These are phyloP conservation scores for Gambusia affinis DNA, from an alignment of 2,113 vertebrate genomes.

Conservation along the genomic window DNA sequence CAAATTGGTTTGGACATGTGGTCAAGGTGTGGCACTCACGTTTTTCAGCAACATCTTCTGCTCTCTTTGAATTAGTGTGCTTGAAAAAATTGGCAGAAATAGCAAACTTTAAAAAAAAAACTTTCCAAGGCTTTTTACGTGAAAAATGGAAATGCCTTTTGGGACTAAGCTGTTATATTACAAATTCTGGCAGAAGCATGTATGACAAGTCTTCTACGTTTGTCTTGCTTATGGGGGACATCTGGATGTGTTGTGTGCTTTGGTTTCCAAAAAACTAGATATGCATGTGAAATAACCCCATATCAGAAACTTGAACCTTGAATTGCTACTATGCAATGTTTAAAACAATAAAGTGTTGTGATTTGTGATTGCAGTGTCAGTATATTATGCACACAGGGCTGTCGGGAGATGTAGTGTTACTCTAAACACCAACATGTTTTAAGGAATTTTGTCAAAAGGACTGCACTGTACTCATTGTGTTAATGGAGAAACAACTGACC, in stretches of 20 bases:
- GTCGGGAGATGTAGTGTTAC: neutral
- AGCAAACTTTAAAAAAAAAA: neutral
- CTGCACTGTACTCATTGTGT: no score
- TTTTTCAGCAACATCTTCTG: neutral
- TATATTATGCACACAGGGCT: neutral
- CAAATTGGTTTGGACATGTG: neutral
- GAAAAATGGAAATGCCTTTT: neutral
- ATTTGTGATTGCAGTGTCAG: neutral
- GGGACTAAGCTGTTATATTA: no score
- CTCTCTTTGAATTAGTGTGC: neutral
- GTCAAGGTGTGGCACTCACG: neutral
- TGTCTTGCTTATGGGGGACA: neutral
- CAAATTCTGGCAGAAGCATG: neutral
- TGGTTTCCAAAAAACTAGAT: neutral
- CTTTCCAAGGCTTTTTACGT: neutral
- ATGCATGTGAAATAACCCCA: neutral
- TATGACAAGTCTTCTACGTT: neutral
- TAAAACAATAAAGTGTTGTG: neutral
- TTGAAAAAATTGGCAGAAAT: neutral
- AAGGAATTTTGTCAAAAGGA: no score
- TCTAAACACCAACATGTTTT: no score
- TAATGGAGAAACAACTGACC: no score
- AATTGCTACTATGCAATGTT: neutral
- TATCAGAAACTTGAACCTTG: neutral
- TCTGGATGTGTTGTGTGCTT: neutral